These are phyloP conservation scores for Bombyx huttoni DNA, from an alignment of 2,888 invertebrate species.

Conservation along the genomic window DNA sequence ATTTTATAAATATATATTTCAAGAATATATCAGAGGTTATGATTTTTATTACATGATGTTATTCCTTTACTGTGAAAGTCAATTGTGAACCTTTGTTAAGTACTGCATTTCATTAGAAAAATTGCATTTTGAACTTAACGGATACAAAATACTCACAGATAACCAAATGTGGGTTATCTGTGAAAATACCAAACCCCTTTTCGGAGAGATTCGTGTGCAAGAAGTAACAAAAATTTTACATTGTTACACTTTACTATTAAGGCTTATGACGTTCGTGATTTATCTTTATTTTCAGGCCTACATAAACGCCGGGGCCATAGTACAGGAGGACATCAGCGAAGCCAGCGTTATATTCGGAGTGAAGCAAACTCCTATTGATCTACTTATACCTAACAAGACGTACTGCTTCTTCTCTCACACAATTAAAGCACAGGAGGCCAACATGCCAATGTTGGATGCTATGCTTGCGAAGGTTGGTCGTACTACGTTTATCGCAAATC, in stretches of 20 bases:
- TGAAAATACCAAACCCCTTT: neutral
- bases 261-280: neutral
- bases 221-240: neutral
- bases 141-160: too few relatives aligned
- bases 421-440: constrained; percentile 98
- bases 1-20: too few relatives aligned
- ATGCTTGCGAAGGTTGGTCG: constrained; percentile 86
- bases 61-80: too few relatives aligned
- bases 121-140: too few relatives aligned
- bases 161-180: too few relatives aligned
- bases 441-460: constrained; percentile 97
- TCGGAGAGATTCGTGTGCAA: neutral
- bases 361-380: constrained; percentile 93
- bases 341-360: constrained; percentile 98
- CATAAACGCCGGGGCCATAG: constrained; percentile 90
- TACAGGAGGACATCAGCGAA: constrained; percentile 97
- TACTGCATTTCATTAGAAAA: too few relatives aligned
- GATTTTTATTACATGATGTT: too few relatives aligned
- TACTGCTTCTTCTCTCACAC: constrained; percentile 99
- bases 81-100: too few relatives aligned
- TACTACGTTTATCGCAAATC: too few relatives aligned
- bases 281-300: constrained; percentile 77
- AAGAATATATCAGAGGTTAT: too few relatives aligned
- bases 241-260: neutral
- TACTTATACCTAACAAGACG: constrained; percentile 94